These are phyloP conservation scores for Drosophila setifemur DNA, from an alignment of 1,140 invertebrate species.

Conservation along the genomic window DNA sequence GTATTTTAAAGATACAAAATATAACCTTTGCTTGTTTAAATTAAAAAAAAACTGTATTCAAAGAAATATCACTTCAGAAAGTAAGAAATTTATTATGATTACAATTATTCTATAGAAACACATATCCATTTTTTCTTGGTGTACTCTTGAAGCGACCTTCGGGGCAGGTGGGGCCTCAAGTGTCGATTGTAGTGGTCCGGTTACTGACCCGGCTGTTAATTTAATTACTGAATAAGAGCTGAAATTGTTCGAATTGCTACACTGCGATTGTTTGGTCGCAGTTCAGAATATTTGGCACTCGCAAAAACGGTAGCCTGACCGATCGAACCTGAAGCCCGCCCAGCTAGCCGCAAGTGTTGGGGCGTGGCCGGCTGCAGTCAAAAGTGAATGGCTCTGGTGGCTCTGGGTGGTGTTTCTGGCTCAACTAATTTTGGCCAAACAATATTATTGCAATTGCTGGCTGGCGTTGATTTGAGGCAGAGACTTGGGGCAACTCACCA, in stretches of 20 bases:
- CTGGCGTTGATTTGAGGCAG: conserved; percentile 40
- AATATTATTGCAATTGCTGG: conserved; percentile 56
- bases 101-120: too few species aligned
- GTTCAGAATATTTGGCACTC: conserved; percentile 45
- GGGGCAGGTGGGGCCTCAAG: conserved; percentile 32
- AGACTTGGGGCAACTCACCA: conserved; percentile 15
- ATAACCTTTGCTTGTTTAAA: too few species aligned
- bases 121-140: neutral
- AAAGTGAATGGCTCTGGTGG: conserved; percentile 69
- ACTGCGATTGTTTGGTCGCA: conserved; percentile 29
- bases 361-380: conserved; percentile 56
- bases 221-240: conserved; percentile 49
- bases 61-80: too few species aligned
- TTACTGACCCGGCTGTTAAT: conserved; percentile 42
- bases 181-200: conserved; percentile 1
- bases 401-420: conserved; percentile 8
- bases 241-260: conserved; percentile 49
- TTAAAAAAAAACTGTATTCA: too few species aligned
- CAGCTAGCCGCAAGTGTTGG: conserved; percentile 44
- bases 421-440: conserved; percentile 32
- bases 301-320: conserved; percentile 38
- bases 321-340: conserved; percentile 4
- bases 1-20: neutral
- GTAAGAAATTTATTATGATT: too few species aligned
- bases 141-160: conserved; percentile 40